phyloP scores from a whole-genome alignment of 2,113 vertebrate genomes.

The Passer domesticus region DNA sequence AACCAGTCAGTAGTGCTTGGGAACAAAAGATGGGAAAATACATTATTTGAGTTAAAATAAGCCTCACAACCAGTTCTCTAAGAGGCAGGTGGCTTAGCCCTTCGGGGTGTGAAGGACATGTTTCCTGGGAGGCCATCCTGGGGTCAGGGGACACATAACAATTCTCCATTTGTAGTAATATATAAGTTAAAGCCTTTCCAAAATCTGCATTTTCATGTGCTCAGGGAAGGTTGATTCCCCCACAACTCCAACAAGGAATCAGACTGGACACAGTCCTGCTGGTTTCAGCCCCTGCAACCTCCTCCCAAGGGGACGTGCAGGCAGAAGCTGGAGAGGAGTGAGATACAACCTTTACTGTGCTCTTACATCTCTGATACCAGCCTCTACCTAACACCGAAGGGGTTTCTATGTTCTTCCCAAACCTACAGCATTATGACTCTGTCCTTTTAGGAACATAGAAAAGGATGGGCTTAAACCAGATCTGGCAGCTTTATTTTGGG shows the following conservation, averaged over 20 bases:
- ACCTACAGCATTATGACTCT: background rate
- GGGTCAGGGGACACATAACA: background rate
- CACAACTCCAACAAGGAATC: background rate
- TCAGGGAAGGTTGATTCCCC: background rate
- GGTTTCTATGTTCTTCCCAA: background rate
- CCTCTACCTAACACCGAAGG: background rate
- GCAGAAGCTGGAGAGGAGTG: background rate
- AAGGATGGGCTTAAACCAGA: background rate
- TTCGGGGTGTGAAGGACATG: background rate
- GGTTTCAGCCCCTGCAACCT: background rate
- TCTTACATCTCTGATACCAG: background rate
- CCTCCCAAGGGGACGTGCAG: background rate
- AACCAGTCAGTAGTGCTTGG: background rate
- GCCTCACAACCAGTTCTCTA: background rate
- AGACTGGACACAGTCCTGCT: background rate
- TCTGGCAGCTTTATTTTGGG: background rate
- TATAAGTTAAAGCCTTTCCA: background rate
- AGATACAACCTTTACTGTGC: accelerated
- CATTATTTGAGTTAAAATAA: background rate
- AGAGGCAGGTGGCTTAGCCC: background rate
- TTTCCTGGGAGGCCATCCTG: background rate
- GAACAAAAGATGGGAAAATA: constrained; percentile 1
- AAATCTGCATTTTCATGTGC: background rate
- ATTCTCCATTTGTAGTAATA: background rate
- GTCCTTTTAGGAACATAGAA: background rate